Conservation (phyloP, 37 sponge, comb jelly and placozoan genomes). For the Beroe forskalii region DNA sequence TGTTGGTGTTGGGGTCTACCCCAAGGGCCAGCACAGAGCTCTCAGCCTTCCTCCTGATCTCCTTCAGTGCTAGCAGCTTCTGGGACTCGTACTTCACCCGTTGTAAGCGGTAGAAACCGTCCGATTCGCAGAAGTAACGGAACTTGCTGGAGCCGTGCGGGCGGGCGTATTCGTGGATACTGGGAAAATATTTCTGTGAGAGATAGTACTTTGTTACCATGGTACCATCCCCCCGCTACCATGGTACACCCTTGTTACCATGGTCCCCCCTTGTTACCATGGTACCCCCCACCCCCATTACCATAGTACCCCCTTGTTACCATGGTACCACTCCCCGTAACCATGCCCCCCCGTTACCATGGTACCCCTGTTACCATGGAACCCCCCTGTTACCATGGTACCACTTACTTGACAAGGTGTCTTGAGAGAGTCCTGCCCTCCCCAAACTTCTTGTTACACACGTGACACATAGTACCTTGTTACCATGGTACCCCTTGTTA, state of each 20-base stretch:
- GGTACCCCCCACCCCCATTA: too few relatives aligned
- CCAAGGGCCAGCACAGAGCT: constrained; percentile 28
- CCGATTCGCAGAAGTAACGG: not conserved
- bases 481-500: too few relatives aligned
- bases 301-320: too few relatives aligned
- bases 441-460: not conserved
- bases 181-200: not conserved
- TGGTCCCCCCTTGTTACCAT: too few relatives aligned
- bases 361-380: too few relatives aligned
- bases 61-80: constrained; percentile 4
- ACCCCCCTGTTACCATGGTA: too few relatives aligned
- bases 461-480: constrained; percentile 42
- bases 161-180: constrained; percentile 7
- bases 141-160: constrained; percentile 2
- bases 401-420: constrained; percentile 55
- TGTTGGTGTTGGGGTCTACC: not conserved
- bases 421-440: constrained; percentile 40
- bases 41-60: constrained; percentile 6
- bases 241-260: too few relatives aligned
- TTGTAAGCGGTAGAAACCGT: constrained; percentile 15
- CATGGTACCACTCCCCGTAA: too few relatives aligned
- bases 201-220: too few relatives aligned
- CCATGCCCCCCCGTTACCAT: too few relatives aligned
- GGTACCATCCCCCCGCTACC: too few relatives aligned
- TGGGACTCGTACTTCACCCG: constrained; percentile 32